Evolutionary conservation across 1,140 invertebrate genomes (phyloP).

Genomic region (Neuroterus valhalla): DNA sequence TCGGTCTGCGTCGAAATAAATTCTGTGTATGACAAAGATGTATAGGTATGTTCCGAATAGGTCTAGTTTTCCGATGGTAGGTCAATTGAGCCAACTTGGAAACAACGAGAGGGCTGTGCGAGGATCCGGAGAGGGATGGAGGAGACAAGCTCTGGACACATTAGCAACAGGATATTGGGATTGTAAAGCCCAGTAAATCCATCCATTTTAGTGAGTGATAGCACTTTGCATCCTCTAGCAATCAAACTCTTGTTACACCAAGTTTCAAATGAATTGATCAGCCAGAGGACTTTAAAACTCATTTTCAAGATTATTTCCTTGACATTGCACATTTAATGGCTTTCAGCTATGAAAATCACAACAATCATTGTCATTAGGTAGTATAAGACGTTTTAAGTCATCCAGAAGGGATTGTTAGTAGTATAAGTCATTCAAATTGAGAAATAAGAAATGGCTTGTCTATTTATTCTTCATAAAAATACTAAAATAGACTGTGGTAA

Average conservation of each 20-base stretch:
- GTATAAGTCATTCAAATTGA: too few relatives aligned
- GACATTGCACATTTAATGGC: background rate
- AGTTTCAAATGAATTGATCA: background rate
- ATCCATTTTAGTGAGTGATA: conserved; percentile 18
- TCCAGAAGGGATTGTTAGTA: too few relatives aligned
- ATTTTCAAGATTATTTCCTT: background rate
- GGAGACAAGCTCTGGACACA: conserved; percentile 12
- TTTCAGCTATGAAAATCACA: background rate
- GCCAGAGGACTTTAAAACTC: background rate
- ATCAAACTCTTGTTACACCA: background rate
- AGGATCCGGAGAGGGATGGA: background rate
- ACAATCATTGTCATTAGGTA: too few relatives aligned
- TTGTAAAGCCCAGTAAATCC: conserved; percentile 5
- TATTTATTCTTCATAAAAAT: too few relatives aligned
- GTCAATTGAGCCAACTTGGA: background rate
- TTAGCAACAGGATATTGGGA: conserved; percentile 17
- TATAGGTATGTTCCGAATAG: background rate
- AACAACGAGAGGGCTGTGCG: background rate
- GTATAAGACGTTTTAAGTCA: too few relatives aligned
- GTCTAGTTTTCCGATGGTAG: background rate
- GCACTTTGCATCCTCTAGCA: conserved; percentile 14
- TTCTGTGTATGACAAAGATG: conserved; percentile 12
- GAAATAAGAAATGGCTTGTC: too few relatives aligned
- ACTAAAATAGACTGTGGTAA: too few relatives aligned
- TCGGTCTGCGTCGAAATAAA: background rate